Evolutionary conservation across 2,888 invertebrate genomes (phyloP), one percentile per base, ranked within the genome.

Genomic region (Tetragonula carbonaria): DNA sequence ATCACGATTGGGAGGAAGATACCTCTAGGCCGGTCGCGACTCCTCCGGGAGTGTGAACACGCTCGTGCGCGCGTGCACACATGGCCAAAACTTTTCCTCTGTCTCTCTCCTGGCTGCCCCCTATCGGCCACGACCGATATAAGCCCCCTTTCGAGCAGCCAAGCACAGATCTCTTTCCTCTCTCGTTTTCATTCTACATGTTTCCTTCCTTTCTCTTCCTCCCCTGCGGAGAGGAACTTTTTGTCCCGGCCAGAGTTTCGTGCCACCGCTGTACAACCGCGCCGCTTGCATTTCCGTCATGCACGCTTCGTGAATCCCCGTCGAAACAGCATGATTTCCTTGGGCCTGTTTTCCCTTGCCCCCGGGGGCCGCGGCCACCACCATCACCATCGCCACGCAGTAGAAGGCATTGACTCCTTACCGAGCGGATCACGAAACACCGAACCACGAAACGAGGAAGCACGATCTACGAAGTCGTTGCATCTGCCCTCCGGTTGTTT

Each of bases 1-100:
- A 93, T 93, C 93, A 93, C 86, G 92, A 90, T 91, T 90, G 91
- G 80, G 45, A 77, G 78, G 78, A 75, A 83, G 77, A 75, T 87
- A 86, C 85, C 90, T 62, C 62, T 90, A 88, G 86, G 78, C 75
- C 23, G 83, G 57, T 79, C 76, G 79, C 86, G 82, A 80, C 86
- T 90, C 85, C 84, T 79, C 81, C 80, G 65, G 8, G 45, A 82
- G 82, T 79, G 83, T 70, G 62, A 38, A 62, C 73, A 18, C 73
- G n/a, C 38, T 45, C 80, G 53, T 50, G 80, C 79, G n/a, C 73
- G n/a, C 38, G 53, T 81, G 53, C 55, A 81, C 79, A 80, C 84
- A 79, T 71, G 71, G 71, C 73, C 74, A 74, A 84, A 84, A 74
- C 63, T 68, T 74, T 80, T 74, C 84, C 80, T 85, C 77, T 63